phyloP scores from a whole-genome alignment of 2,113 vertebrate species.

The Bos javanicus region DNA sequence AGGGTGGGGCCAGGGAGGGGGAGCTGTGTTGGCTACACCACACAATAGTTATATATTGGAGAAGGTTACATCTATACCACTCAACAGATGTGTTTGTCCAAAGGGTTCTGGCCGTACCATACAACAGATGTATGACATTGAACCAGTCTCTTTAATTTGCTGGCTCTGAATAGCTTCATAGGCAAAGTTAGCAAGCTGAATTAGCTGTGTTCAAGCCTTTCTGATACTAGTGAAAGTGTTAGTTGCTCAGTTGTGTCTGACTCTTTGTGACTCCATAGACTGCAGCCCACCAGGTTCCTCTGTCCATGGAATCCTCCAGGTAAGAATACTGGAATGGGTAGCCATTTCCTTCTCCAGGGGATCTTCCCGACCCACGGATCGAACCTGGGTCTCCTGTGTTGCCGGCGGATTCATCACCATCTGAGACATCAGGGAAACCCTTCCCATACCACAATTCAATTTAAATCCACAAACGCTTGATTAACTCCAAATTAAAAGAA shows the following conservation, averaged over 20 bases:
- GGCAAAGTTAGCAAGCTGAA: not conserved
- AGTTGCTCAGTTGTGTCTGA: not conserved
- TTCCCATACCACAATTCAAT: not conserved
- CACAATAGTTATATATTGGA: not conserved
- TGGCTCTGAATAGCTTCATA: not conserved
- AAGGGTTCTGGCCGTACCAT: not conserved
- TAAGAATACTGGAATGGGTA: not conserved
- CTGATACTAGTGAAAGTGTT: not conserved
- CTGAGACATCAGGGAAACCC: not conserved
- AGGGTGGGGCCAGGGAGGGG: not conserved
- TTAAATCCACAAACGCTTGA: slow-evolving; percentile 22
- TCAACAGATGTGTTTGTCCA: not conserved
- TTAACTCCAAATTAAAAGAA: not conserved
- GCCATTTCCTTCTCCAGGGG: not conserved
- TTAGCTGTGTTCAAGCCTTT: not conserved
- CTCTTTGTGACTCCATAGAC: not conserved
- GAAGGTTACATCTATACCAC: not conserved
- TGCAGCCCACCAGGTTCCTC: not conserved
- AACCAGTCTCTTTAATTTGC: not conserved
- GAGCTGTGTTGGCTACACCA: not conserved
- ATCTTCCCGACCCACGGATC: not conserved
- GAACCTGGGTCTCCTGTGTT: not conserved
- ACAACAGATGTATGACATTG: not conserved
- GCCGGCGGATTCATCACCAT: not conserved
- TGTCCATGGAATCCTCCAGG: not conserved